A percentile compares a stretch with the other conserved stretches of the same genome.
Conservation (phyloP, 2,113 vertebrate genomes). For the Nesospiza acunhae region DNA sequence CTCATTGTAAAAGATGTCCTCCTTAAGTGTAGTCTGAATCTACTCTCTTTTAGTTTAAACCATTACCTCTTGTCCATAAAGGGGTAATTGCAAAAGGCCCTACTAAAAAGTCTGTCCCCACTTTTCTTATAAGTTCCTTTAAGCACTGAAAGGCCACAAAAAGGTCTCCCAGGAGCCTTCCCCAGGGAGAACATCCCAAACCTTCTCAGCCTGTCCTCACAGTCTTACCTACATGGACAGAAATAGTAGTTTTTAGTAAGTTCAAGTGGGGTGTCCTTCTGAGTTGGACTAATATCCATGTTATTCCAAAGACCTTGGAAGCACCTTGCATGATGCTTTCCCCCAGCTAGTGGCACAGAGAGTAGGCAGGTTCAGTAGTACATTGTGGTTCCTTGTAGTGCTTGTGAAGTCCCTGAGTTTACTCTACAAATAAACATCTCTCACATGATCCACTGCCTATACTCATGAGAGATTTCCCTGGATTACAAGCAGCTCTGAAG, state of each 20-base stretch:
- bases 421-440: background rate
- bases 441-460: background rate
- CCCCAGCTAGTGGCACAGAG: background rate
- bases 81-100: background rate
- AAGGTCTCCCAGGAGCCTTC: background rate
- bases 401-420: slow-evolving; percentile 49
- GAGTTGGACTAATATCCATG: background rate
- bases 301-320: background rate
- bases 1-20: background rate
- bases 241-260: background rate
- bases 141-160: background rate
- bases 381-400: background rate
- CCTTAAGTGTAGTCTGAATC: background rate
- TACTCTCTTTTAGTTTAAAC: background rate
- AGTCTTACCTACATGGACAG: background rate
- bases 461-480: background rate
- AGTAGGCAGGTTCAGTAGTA: background rate
- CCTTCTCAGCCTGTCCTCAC: background rate
- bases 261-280: background rate
- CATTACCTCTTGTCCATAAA: background rate
- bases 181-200: background rate
- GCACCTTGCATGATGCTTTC: background rate
- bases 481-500: background rate
- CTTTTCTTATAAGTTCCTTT: background rate
- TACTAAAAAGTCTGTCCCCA: background rate